These are phyloP conservation scores for Acanthaster planci DNA, from an alignment of 35 echinoderm and acorn worm species.

Conservation along the genomic window DNA sequence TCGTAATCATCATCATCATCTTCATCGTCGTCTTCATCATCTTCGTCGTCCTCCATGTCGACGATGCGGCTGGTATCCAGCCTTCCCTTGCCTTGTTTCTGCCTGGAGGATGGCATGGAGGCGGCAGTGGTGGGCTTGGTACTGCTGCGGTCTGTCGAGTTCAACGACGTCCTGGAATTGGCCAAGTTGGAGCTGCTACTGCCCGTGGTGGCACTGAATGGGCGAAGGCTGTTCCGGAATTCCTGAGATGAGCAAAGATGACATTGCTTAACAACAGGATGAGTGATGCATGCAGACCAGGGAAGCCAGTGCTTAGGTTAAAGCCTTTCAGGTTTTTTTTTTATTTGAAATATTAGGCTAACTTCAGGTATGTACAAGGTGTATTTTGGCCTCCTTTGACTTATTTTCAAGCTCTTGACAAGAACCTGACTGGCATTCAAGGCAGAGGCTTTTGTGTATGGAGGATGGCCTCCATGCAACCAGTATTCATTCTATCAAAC, in stretches of 20 bases:
- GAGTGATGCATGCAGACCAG: no score
- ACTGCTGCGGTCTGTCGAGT: slow-evolving; percentile 70
- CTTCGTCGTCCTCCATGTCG: slow-evolving; percentile 64
- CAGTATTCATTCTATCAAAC: no score
- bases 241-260: slow-evolving; percentile 38
- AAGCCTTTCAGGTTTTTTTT: no score
- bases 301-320: no score
- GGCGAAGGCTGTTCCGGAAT: slow-evolving; percentile 88
- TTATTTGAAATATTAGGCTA: no score
- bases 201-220: slow-evolving; percentile 56
- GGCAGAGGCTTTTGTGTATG: no score
- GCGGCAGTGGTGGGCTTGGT: slow-evolving; percentile 11
- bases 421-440: no score
- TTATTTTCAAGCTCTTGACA: no score
- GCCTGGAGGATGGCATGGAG: slow-evolving; percentile 27
- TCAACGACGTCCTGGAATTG: slow-evolving; percentile 89
- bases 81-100: slow-evolving; percentile 35
- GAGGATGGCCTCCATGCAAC: no score
- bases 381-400: no score
- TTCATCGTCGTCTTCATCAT: slow-evolving; percentile 53
- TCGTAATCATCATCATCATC: slow-evolving; percentile 61
- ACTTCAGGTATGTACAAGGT: no score
- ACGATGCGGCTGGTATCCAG: slow-evolving; percentile 12
- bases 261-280: no score
- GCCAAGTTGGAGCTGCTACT: slow-evolving; percentile 53